Base-by-base conservation (phyloP, 2,888 invertebrate genomes). In the Hedychridium roseum region DNA sequence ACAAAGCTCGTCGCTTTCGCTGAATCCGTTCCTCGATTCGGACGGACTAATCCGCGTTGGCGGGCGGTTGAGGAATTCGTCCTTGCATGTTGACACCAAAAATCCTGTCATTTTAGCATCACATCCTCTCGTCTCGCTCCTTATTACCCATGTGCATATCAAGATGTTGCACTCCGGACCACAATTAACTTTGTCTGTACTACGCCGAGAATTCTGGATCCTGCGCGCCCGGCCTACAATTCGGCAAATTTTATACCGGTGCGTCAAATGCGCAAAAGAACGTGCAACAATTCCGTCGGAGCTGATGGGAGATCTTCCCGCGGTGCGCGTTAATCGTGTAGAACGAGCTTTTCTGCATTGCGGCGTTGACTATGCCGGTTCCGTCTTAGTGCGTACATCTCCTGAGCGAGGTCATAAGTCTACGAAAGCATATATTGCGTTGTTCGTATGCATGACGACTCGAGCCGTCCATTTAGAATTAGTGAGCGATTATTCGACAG, bases 391-490 rank as follows among this genome's bases (percentile, higher is more conserved):
- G 2, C 46, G 40, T 2, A 18, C 27, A 18, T 16, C 46, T 2
- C 18, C 28, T 17, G 47, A 42, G 1, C 38, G 42, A 0, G 36
- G 47, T 1, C 7, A 5, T 0, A 17, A 7, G 3, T 31, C 46
- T 1, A 26, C 9, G 2, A 34, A 34, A 16, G 40, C 47, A 0
- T 47, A 47, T 16, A 16, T 47, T 9, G 47, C 37, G 2, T 1
- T 47, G 1, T 38, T 38, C 12, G 14, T 38, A 2, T 38, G 38
- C 16, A 38, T 40, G 39, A 28, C 11, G 2, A 17, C 20, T 2
- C 26, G 17, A 14, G 37, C 47, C 3, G 16, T 48, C n/a, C 42
- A 42, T 32, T 16, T 48, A 3, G 47, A 48, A 5, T 1, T 36
- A 2, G 47, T 48, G 1, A 15, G 7, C 1, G 40, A 30, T 20